Conservation (phyloP, 92 coral and sea anemone genomes). For the Parazoanthus atlanticus region DNA sequence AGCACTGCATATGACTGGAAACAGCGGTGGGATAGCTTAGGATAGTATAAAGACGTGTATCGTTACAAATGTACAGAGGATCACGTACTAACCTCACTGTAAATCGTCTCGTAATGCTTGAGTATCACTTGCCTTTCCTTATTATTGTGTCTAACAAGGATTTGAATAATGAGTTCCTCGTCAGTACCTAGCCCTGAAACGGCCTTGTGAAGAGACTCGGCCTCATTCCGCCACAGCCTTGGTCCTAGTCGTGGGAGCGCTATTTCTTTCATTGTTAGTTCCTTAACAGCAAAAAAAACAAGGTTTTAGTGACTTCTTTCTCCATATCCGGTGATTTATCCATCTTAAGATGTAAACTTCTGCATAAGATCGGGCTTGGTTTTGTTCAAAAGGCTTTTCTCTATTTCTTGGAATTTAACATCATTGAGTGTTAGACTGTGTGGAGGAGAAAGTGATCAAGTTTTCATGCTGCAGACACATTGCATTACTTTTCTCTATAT, state of each 20-base stretch:
- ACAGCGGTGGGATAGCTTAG: background rate
- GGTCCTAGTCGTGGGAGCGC: background rate
- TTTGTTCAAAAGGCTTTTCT: too few species aligned
- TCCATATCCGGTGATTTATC: too few species aligned
- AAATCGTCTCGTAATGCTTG: constrained; percentile 3
- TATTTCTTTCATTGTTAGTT: background rate
- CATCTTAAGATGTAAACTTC: too few species aligned
- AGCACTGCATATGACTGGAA: background rate
- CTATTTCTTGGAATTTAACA: too few species aligned
- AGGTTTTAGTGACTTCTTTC: too few species aligned
- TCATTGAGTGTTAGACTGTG: too few species aligned
- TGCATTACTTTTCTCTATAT: too few species aligned
- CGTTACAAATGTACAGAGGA: background rate
- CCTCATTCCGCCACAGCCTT: constrained; percentile 6
- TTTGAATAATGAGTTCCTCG: constrained; percentile 1
- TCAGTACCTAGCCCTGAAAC: constrained; percentile 28
- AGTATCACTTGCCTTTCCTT: constrained; percentile 17
- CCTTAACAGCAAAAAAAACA: background rate
- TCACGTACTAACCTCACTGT: constrained; percentile 8
- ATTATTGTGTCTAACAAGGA: background rate
- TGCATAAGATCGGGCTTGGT: too few species aligned
- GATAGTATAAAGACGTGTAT: background rate
- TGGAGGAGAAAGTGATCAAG: too few species aligned
- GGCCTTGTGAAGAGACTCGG: constrained; percentile 22
- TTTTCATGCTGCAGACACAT: too few species aligned